These are phyloP conservation scores for Meteorus cinctellus DNA, from an alignment of 2,888 invertebrate genomes.

Conservation along the genomic window DNA sequence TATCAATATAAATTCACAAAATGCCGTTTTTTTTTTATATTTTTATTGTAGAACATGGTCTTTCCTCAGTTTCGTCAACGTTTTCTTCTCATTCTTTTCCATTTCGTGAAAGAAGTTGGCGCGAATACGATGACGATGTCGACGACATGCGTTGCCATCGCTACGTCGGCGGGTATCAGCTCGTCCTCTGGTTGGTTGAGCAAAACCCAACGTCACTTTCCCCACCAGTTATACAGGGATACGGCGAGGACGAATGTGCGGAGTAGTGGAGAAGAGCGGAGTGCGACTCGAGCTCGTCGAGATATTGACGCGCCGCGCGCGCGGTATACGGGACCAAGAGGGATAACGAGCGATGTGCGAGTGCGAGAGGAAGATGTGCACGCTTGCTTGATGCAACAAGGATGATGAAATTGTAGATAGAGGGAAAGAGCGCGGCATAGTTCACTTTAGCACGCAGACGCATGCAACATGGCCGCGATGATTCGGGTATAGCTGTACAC, in stretches of 20 bases:
- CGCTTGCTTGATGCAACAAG: constrained; percentile 23
- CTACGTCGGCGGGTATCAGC: constrained; percentile 69
- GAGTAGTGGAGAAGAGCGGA: constrained; percentile 46
- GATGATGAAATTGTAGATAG: constrained; percentile 31
- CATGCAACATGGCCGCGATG: constrained; percentile 69
- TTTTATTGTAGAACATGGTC: constrained; percentile 43
- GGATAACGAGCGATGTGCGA: constrained; percentile 6
- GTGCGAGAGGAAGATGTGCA: constrained; percentile 36
- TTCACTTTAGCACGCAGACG: constrained; percentile 65
- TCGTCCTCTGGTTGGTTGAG: constrained; percentile 69
- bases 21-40: constrained; percentile 15
- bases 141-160: constrained; percentile 69
- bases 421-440: constrained; percentile 47
- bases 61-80: constrained; percentile 44
- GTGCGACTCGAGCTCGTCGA: constrained; percentile 53
- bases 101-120: constrained; percentile 37
- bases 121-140: constrained; percentile 43
- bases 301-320: constrained; percentile 65
- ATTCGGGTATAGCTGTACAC: constrained; percentile 46
- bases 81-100: constrained; percentile 25
- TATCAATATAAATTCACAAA: neutral
- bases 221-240: constrained; percentile 26
- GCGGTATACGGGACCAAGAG: constrained; percentile 21
- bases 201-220: constrained; percentile 47
- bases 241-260: constrained; percentile 33